A percentile compares a stretch with the other conserved stretches of the same genome.
These are phyloP conservation scores for Cephalotes varians DNA, from an alignment of 2,888 invertebrate genomes.

Conservation along the genomic window DNA sequence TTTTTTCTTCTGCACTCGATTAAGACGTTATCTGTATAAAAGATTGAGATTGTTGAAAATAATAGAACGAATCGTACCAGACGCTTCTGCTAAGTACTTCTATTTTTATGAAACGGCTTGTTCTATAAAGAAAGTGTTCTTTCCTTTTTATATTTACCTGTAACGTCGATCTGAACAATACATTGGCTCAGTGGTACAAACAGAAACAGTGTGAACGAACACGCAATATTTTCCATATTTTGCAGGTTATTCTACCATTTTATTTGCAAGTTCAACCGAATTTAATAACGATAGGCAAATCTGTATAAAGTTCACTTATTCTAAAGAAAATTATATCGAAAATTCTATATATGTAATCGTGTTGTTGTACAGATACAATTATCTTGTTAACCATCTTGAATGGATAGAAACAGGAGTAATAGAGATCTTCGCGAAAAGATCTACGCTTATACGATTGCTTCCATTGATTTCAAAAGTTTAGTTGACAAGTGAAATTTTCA, in stretches of 20 bases:
- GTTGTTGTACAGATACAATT: constrained; percentile 36
- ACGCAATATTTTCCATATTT: constrained; percentile 47
- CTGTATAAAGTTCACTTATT: constrained; percentile 35
- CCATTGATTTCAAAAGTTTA: constrained; percentile 54
- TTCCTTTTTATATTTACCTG: constrained; percentile 60
- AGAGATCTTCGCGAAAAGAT: background rate
- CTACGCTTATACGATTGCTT: constrained; percentile 35
- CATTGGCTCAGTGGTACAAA: constrained; percentile 45
- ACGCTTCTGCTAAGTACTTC: constrained; percentile 65
- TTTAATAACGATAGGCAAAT: background rate
- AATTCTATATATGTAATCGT: constrained; percentile 43
- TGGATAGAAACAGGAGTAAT: background rate
- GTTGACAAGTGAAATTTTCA: constrained; percentile 71
- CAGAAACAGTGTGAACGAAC: constrained; percentile 62
- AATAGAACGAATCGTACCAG: constrained; percentile 55
- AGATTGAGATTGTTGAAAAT: constrained; percentile 69
- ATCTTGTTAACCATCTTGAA: constrained; percentile 43
- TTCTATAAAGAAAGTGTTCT: constrained; percentile 30
- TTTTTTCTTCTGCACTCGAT: background rate
- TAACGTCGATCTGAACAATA: constrained; percentile 28
- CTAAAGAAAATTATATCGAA: constrained; percentile 32
- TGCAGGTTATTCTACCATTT: constrained; percentile 32
- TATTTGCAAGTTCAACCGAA: constrained; percentile 26
- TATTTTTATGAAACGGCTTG: constrained; percentile 63
- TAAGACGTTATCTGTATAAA: constrained; percentile 51